A percentile compares a stretch with the other conserved stretches of the same genome.
Evolutionary conservation across 2,797 vertebrate species (phyloP).

Genomic region (Xenopus petersii): DNA sequence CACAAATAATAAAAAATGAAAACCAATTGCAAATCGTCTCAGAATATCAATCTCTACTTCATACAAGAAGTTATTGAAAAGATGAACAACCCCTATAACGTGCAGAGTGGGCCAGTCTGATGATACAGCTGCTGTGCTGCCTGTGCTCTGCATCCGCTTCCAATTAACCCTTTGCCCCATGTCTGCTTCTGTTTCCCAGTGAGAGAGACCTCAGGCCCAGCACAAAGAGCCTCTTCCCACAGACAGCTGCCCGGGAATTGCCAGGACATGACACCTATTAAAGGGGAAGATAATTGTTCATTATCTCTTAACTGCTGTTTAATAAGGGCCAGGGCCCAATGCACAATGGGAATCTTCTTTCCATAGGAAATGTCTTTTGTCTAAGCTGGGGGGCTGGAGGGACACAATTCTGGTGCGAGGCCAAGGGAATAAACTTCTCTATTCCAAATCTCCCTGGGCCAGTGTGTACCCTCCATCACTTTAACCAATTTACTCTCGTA

Average conservation of each 20-base stretch:
- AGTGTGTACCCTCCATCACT: no score
- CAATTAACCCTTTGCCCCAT: neutral
- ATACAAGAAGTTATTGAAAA: no score
- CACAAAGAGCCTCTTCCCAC: neutral
- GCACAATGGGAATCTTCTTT: neutral
- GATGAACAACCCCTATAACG: no score
- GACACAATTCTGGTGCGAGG: neutral
- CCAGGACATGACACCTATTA: slow-evolving; percentile 30
- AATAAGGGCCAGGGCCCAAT: neutral
- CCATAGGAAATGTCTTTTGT: neutral
- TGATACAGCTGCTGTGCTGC: neutral
- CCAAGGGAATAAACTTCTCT: neutral
- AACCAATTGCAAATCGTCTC: no score
- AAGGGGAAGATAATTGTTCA: slow-evolving; percentile 1
- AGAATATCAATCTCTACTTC: no score
- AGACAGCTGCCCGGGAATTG: slow-evolving; percentile 14
- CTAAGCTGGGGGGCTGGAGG: neutral
- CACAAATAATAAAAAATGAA: no score
- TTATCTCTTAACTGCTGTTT: slow-evolving; percentile 9
- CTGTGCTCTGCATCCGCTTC: neutral
- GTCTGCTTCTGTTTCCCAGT: neutral
- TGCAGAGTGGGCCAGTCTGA: no score
- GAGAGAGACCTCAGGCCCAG: neutral
- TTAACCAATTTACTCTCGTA: no score
- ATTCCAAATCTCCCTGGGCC: neutral